These are phyloP conservation scores for Phocoena phocoena DNA, from an alignment of 2,113 vertebrate genomes.

Conservation along the genomic window DNA sequence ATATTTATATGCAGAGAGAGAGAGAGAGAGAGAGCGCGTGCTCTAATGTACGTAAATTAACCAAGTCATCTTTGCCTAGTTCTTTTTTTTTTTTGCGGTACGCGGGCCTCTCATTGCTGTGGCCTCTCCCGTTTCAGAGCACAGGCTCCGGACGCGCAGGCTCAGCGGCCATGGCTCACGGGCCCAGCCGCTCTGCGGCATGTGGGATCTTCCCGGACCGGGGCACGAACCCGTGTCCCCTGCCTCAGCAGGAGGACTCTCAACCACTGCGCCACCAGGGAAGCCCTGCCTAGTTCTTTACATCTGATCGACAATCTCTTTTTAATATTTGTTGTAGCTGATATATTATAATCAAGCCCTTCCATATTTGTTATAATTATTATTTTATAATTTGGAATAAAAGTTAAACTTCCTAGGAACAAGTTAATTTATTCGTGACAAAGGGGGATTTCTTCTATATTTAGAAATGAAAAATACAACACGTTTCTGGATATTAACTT, in stretches of 20 bases:
- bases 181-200: no score
- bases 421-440: not conserved
- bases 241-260: no score
- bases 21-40: not conserved
- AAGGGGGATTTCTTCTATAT: not conserved
- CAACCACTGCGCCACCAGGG: no score
- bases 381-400: slow-evolving; percentile 5
- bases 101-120: no score
- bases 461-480: not conserved
- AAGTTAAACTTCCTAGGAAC: not conserved
- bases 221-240: no score
- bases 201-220: no score
- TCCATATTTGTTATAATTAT: not conserved
- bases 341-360: not conserved
- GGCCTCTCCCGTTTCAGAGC: no score
- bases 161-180: no score
- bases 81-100: not conserved
- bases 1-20: not conserved
- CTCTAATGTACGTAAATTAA: not conserved
- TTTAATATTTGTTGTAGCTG: not conserved
- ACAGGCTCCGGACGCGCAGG: no score
- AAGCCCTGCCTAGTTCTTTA: not conserved
- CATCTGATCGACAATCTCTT: not conserved
- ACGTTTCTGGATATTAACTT: not conserved
- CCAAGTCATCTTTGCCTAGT: slow-evolving; percentile 1